These are phyloP conservation scores for Heliconius sara DNA, from an alignment of 2,888 invertebrate species.

Conservation along the genomic window DNA sequence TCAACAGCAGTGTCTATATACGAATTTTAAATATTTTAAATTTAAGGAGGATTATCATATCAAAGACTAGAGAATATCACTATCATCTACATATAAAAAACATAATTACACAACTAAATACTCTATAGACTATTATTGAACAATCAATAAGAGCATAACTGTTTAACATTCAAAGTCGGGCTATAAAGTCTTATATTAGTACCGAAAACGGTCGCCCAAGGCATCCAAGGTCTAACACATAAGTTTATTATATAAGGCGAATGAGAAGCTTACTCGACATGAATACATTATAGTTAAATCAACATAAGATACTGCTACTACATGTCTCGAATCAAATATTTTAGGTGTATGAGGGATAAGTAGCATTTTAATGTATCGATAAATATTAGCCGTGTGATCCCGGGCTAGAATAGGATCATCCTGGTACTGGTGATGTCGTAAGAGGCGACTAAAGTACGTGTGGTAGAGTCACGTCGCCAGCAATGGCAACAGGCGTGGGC, in stretches of 20 bases:
- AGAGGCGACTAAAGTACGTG: no score
- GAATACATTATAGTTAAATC: conserved; percentile 26
- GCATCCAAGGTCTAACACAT: conserved; percentile 23
- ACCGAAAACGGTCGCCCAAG: conserved; percentile 33
- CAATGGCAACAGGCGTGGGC: no score
- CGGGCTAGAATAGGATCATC: no score
- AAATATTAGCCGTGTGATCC: background rate
- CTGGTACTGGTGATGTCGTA: no score
- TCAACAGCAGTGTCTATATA: no score
- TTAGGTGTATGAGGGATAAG: conserved; percentile 3
- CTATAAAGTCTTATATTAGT: conserved; percentile 40
- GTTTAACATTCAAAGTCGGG: conserved; percentile 41
- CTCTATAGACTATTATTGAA: no score
- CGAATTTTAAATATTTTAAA: no score
- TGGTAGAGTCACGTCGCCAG: no score
- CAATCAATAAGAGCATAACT: conserved; percentile 30
- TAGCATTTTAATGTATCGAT: background rate
- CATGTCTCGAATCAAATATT: conserved; percentile 7
- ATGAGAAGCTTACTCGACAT: conserved; percentile 21
- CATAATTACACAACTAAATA: no score
- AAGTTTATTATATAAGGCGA: conserved; percentile 26
- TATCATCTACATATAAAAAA: no score
- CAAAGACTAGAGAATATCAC: no score
- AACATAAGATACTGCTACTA: conserved; percentile 2
- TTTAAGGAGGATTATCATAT: no score